Evolutionary conservation across 23 tunicate genomes (phyloP), one percentile per base, ranked within the genome.

Genomic region (Halocynthia aurantium): DNA sequence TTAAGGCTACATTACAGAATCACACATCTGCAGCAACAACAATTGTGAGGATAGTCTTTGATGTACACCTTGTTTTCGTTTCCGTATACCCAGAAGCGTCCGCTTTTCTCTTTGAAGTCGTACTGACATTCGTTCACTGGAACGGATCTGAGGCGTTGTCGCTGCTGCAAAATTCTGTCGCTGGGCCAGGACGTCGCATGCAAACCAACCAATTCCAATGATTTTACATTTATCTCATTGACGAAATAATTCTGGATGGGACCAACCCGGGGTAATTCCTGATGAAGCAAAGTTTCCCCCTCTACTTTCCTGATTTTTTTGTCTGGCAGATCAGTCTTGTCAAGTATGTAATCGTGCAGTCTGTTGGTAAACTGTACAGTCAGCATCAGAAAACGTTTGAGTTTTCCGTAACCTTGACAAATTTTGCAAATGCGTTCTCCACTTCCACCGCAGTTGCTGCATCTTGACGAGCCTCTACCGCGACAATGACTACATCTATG

Each of bases 41-140:
- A 90, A 13, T 90, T 90, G 40, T 90, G 96, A 10, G 96, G 96
- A 76, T 90, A 90, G 13, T 90, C 96, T 40, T 68, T 21, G 22
- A 90, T 90, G 70, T 69, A 84, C 62, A 90, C 90, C 17, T 78
- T 18, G 12, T 63, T 69, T 66, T 90, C 84, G 19, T 82, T 51
- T 10, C 96, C 96, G 55, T 85, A 90, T 10, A 90, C 96, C 96
- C 96, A 90, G 62, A 90, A 90, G 50, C 96, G 83, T 63, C 97
- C 97, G 22, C 51, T 52, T 56, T 85, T 64, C 61, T 78, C 91
- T 53, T 83, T 82, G 77, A 51, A 86, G 50, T 82, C 76, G 50
- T 85, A 91, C 6, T 76, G 50, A 54, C 97, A 91, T 51, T 91
- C 97, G 68, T 73, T 81, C 58, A 91, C 97, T 19, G 97, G 97